A percentile compares a stretch with the other conserved stretches of the same genome.
Evolutionary conservation across 2,113 vertebrate genomes (phyloP).

Genomic region (Fregata magnificens): DNA sequence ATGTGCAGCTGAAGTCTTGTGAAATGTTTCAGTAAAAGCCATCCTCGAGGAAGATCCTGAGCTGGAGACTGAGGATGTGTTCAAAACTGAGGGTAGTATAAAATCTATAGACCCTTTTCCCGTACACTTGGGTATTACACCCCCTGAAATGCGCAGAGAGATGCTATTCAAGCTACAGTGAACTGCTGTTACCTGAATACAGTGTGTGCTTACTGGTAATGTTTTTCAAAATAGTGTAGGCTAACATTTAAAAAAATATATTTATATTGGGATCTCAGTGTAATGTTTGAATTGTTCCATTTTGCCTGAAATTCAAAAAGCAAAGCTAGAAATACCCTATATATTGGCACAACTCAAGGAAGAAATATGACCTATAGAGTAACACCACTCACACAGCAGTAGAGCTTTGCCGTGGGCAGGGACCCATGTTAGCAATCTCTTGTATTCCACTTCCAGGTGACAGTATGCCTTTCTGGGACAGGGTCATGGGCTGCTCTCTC

Average conservation of each 20-base stretch:
- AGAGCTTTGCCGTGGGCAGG: background rate
- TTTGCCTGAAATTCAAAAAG: background rate
- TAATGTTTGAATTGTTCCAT: background rate
- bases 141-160: background rate
- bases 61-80: background rate
- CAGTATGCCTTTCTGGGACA: background rate
- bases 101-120: background rate
- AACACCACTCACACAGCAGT: rapidly evolving
- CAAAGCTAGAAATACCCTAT: background rate
- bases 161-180: background rate
- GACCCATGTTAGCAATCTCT: too few relatives aligned
- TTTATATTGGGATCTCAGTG: background rate
- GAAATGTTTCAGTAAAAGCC: background rate
- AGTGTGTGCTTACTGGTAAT: background rate
- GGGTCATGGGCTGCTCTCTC: background rate
- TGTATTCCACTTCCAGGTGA: background rate
- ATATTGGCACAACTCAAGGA: background rate
- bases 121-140: rapidly evolving
- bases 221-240: background rate
- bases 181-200: background rate
- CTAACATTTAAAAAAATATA: background rate
- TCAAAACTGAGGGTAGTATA: background rate
- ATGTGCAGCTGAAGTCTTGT: background rate
- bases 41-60: background rate
- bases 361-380: background rate